Percentiles rank a stretch among this genome's conserved stretches.
phyloP scores from a whole-genome alignment of 2,888 invertebrate genomes.

The Andrena minutula region DNA sequence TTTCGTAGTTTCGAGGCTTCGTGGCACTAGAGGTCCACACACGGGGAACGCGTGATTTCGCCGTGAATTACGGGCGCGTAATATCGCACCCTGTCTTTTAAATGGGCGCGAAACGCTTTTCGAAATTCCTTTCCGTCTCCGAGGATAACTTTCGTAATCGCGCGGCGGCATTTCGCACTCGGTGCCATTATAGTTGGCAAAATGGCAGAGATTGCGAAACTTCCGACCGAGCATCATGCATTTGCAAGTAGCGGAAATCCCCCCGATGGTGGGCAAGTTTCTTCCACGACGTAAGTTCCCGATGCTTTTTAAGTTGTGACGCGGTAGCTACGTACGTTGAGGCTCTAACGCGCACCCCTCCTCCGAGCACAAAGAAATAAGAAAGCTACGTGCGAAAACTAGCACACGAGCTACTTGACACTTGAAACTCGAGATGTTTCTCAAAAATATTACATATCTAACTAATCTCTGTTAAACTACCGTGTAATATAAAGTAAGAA shows the following conservation, averaged over 20 bases:
- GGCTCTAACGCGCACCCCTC: neutral
- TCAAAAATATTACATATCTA: too few species aligned
- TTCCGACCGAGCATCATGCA: constrained; percentile 42
- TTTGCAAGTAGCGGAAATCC: constrained; percentile 56
- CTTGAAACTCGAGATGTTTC: neutral
- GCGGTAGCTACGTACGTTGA: constrained; percentile 15
- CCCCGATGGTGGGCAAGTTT: constrained; percentile 51
- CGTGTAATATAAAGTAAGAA: too few species aligned
- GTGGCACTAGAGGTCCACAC: neutral
- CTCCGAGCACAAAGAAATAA: neutral
- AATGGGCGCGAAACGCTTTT: neutral
- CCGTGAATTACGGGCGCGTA: neutral
- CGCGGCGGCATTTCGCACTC: constrained; percentile 13
- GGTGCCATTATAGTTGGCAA: constrained; percentile 19
- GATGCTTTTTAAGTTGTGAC: constrained; percentile 55
- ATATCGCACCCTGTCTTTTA: neutral
- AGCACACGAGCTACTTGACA: neutral
- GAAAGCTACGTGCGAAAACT: neutral
- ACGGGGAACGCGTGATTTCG: neutral
- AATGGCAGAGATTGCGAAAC: constrained; percentile 48
- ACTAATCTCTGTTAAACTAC: too few species aligned
- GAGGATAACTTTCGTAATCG: constrained; percentile 29
- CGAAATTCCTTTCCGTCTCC: neutral
- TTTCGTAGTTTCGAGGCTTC: neutral
- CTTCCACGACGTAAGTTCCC: constrained; percentile 49